A percentile compares a stretch with the other conserved stretches of the same genome.
These are phyloP conservation scores for Aphis craccivora DNA, from an alignment of 1,140 invertebrate genomes.

Conservation along the genomic window DNA sequence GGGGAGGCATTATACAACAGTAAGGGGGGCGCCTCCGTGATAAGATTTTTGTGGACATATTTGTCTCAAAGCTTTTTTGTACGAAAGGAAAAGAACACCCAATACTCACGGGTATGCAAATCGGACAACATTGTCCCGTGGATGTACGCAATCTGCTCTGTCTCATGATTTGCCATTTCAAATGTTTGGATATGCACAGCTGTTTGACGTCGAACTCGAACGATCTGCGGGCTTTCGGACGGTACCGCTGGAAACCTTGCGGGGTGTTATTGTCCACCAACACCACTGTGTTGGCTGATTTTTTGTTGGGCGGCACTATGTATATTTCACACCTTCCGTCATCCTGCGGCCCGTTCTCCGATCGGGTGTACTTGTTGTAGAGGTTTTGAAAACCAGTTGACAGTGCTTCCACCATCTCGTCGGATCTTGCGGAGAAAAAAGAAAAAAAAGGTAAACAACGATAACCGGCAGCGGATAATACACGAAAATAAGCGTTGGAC, in stretches of 20 bases:
- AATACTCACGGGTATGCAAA: constrained; percentile 40
- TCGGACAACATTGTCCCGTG: neutral
- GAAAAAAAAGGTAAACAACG: neutral
- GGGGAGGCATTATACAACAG: too few species aligned
- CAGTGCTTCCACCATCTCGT: constrained; percentile 21
- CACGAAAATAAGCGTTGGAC: neutral
- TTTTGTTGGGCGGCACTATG: neutral
- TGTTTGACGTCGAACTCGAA: neutral
- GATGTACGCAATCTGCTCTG: neutral
- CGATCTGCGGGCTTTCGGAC: neutral
- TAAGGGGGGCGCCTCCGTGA: too few species aligned
- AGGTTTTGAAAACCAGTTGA: constrained; percentile 32
- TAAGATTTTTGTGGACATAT: neutral
- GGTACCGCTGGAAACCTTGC: neutral
- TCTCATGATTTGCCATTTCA: neutral
- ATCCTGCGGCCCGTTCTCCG: neutral
- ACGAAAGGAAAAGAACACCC: neutral
- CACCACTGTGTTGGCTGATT: neutral
- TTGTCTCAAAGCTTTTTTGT: neutral
- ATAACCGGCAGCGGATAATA: neutral
- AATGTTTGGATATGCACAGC: neutral
- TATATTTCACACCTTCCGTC: neutral
- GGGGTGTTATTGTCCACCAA: too few species aligned
- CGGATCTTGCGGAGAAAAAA: neutral
- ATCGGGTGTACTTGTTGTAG: constrained; percentile 28